These are phyloP conservation scores for Thalpophila matura DNA, from an alignment of 2,888 invertebrate genomes.

Conservation along the genomic window DNA sequence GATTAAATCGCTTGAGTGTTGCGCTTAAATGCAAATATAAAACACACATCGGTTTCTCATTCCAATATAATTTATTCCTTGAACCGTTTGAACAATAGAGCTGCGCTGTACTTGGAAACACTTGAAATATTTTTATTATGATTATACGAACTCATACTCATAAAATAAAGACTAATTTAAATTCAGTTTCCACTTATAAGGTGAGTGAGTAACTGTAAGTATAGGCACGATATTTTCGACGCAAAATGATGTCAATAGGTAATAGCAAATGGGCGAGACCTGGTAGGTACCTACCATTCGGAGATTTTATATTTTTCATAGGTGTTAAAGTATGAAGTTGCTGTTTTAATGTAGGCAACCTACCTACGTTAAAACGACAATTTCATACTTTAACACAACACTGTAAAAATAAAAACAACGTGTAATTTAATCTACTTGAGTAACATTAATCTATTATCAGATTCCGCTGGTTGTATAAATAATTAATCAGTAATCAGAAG, in stretches of 20 bases:
- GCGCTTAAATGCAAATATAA: constrained; percentile 52
- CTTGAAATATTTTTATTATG: constrained; percentile 48
- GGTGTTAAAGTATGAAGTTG: too few species aligned
- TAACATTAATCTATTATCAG: too few species aligned
- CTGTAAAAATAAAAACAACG: too few species aligned
- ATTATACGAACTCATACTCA: constrained; percentile 37
- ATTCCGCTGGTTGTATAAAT: too few species aligned
- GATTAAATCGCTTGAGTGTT: constrained; percentile 44
- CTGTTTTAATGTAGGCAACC: too few species aligned
- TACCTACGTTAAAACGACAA: too few species aligned
- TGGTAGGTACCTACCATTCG: too few species aligned
- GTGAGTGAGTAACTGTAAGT: constrained; percentile 33
- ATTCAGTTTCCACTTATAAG: constrained; percentile 57
- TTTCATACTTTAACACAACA: too few species aligned
- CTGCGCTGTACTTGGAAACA: constrained; percentile 45
- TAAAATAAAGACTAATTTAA: constrained; percentile 53
- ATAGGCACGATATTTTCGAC: constrained; percentile 15
- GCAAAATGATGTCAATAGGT: constrained; percentile 41
- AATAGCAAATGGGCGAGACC: constrained; percentile 21
- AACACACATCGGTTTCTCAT: constrained; percentile 48
- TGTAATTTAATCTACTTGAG: too few species aligned
- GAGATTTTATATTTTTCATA: too few species aligned
- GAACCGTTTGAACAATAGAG: constrained; percentile 60
- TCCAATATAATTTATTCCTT: constrained; percentile 53
- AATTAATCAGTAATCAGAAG: too few species aligned